Evolutionary conservation across 2,113 vertebrate species (phyloP).

Genomic region (Lanius ludovicianus): DNA sequence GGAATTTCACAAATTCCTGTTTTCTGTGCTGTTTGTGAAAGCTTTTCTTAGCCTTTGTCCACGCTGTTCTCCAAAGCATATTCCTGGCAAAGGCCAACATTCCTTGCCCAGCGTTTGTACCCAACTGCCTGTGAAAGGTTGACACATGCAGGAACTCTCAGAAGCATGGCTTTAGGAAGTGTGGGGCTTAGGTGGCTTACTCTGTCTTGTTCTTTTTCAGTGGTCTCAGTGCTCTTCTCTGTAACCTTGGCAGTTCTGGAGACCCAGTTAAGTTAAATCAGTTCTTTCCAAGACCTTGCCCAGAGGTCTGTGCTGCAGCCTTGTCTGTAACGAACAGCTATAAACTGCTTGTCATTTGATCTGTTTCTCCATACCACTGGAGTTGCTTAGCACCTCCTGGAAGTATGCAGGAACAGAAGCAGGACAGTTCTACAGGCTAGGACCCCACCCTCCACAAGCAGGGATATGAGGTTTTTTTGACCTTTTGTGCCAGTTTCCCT

Average conservation of each 20-base stretch:
- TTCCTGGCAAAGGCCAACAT: conserved; percentile 44
- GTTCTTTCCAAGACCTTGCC: neutral
- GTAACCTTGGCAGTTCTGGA: neutral
- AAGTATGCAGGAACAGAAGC: neutral
- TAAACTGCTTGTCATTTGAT: neutral
- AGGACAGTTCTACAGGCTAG: neutral
- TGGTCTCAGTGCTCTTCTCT: neutral
- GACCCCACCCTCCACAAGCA: neutral
- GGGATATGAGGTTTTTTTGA: neutral
- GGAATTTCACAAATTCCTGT: conserved; percentile 57
- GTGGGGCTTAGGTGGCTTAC: neutral
- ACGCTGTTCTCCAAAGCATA: conserved; percentile 42
- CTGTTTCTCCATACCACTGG: neutral
- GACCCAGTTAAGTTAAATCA: neutral
- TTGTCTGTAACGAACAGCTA: neutral
- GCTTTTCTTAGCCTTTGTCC: conserved; percentile 66
- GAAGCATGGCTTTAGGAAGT: neutral
- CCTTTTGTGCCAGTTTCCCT: neutral
- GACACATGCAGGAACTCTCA: neutral
- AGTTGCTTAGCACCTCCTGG: neutral
- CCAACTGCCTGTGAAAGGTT: neutral
- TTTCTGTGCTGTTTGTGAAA: conserved; percentile 59
- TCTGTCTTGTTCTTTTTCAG: neutral
- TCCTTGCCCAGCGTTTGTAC: neutral
- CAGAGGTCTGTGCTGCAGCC: neutral